Evolutionary conservation across 2,888 invertebrate species (phyloP).

Genomic region (Cephus pulcher): DNA sequence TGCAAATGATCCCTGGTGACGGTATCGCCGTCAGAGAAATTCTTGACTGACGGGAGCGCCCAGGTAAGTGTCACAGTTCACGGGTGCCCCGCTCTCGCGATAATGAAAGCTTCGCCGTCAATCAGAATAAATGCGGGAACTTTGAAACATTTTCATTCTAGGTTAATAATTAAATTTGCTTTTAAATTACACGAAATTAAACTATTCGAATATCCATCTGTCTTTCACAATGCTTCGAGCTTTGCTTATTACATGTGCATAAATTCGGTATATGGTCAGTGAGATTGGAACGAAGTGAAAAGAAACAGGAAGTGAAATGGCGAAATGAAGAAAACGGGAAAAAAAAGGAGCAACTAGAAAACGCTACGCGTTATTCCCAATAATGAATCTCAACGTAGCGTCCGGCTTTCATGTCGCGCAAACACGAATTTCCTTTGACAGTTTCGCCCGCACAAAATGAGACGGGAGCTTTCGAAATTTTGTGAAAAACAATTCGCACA

Average conservation of each 20-base stretch:
- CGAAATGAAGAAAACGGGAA: background rate
- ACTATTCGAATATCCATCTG: background rate
- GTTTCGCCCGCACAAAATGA: background rate
- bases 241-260: background rate
- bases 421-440: conserved; percentile 4
- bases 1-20: background rate
- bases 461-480: background rate
- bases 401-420: conserved; percentile 3
- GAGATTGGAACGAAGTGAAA: background rate
- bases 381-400: background rate
- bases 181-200: background rate
- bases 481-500: background rate
- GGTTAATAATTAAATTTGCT: background rate
- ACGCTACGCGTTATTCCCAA: background rate
- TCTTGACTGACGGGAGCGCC: background rate
- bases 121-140: background rate
- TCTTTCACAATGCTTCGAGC: background rate
- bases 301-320: background rate
- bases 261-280: no score
- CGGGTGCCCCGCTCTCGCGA: background rate
- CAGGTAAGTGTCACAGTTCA: background rate
- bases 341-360: background rate
- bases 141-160: background rate
- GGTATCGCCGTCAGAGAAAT: background rate
- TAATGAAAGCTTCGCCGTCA: background rate